These are phyloP conservation scores for Drosophila kanekoi DNA, from an alignment of 2,888 invertebrate genomes.

Conservation along the genomic window DNA sequence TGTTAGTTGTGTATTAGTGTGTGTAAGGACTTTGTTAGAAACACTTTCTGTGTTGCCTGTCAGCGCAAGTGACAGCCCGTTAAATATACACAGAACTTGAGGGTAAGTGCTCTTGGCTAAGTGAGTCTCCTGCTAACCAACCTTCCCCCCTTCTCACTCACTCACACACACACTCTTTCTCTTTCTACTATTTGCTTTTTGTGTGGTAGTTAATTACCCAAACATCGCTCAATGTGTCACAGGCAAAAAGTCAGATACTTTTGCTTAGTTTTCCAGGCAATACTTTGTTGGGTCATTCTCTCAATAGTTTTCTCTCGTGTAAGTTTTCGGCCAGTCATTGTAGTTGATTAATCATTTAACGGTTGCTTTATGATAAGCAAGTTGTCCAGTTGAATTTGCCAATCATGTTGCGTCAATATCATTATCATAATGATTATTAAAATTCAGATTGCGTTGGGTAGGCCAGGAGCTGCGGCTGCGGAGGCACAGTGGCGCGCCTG, in stretches of 20 bases:
- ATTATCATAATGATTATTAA: constrained; percentile 44
- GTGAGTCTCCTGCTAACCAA: constrained; percentile 12
- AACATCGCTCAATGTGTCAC: constrained; percentile 77
- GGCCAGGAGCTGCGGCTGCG: not conserved
- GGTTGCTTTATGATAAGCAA: constrained; percentile 18
- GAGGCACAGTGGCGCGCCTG: constrained; percentile 3
- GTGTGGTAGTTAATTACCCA: constrained; percentile 70
- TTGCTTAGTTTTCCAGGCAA: not conserved
- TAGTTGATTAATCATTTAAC: constrained; percentile 30
- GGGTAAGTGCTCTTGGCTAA: constrained; percentile 45
- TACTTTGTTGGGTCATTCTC: constrained; percentile 20
- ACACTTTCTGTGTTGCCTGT: constrained; percentile 77
- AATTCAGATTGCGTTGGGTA: not conserved
- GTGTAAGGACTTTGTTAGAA: constrained; percentile 67
- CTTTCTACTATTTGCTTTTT: constrained; percentile 2
- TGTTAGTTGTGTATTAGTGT: constrained; percentile 8
- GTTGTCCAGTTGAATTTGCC: constrained; percentile 19
- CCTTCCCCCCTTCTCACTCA: not conserved
- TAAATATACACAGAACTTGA: constrained; percentile 52
- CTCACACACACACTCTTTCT: not conserved
- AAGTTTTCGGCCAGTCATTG: constrained; percentile 30
- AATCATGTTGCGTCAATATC: constrained; percentile 24
- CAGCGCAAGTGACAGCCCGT: constrained; percentile 67
- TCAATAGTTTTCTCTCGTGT: constrained; percentile 9
- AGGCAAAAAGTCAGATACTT: constrained; percentile 49